phyloP scores from a whole-genome alignment of 1,140 invertebrate genomes.

The Cylas formicarius region DNA sequence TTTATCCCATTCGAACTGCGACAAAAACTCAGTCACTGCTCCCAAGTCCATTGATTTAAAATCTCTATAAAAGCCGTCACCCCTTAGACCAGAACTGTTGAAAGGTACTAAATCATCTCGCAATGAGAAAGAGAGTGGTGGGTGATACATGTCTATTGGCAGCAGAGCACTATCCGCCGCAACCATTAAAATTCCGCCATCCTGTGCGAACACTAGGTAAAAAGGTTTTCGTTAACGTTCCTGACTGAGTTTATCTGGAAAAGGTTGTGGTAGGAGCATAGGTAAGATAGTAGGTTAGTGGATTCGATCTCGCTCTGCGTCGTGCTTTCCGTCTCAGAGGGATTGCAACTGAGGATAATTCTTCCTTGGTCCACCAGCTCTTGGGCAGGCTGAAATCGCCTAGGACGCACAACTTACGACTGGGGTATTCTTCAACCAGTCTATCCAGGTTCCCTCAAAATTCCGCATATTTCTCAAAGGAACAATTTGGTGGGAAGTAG shows the following conservation, averaged over 20 bases:
- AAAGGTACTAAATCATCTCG: no score
- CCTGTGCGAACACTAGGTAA: constrained; percentile 1
- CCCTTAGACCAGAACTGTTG: no score
- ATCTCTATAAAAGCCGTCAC: no score
- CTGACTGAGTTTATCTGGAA: constrained; percentile 1
- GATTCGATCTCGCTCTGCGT: constrained; percentile 1
- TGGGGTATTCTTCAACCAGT: no score
- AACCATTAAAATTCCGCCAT: background rate
- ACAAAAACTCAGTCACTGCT: no score
- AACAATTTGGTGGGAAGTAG: constrained; percentile 5
- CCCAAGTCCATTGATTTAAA: no score
- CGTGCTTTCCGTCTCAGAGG: background rate
- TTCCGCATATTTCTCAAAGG: no score
- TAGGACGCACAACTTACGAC: background rate
- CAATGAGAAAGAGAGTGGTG: constrained; percentile 1
- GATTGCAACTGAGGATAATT: background rate
- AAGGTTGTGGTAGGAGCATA: background rate
- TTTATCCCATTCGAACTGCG: no score
- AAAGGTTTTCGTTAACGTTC: constrained; percentile 1
- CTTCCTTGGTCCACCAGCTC: background rate
- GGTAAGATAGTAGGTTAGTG: background rate
- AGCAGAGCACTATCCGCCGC: no score
- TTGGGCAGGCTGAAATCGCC: constrained; percentile 7
- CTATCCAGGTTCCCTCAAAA: no score
- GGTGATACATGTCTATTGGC: background rate